A percentile compares a stretch with the other conserved stretches of the same genome.
Conservation (phyloP, 2,113 vertebrate species). For the Peromyscus leucopus region DNA sequence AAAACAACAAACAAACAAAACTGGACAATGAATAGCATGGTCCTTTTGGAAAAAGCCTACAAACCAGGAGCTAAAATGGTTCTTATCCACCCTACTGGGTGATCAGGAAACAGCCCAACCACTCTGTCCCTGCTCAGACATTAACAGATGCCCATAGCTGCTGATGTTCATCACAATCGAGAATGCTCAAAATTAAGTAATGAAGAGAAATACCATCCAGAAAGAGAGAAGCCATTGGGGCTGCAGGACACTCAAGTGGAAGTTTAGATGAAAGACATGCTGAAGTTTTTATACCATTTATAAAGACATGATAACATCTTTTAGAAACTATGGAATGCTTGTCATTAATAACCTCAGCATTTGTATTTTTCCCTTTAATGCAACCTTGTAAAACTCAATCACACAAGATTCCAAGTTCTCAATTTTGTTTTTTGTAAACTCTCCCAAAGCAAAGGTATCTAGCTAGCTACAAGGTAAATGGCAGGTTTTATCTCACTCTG, state of each 20-base stretch:
- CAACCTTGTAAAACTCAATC: slow-evolving; percentile 51
- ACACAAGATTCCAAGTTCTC: slow-evolving; percentile 36
- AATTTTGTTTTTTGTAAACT: neutral
- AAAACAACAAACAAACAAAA: neutral
- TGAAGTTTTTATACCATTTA: neutral
- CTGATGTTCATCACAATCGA: neutral
- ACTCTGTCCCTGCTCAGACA: neutral
- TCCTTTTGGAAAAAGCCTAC: neutral
- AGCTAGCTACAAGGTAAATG: slow-evolving; percentile 68
- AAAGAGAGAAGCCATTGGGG: neutral
- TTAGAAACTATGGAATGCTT: neutral
- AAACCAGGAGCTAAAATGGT: neutral
- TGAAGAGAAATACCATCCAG: neutral
- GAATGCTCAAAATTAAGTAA: neutral
- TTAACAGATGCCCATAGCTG: neutral
- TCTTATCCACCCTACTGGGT: neutral
- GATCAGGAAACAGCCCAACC: neutral
- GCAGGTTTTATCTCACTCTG: slow-evolving; percentile 68
- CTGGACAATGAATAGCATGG: neutral
- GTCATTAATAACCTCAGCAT: neutral
- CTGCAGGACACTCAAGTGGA: neutral
- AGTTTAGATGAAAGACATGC: neutral
- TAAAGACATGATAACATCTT: neutral
- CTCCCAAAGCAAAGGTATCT: slow-evolving; percentile 64
- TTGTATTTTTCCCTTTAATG: slow-evolving; percentile 25